Evolutionary conservation across 2,797 vertebrate genomes (phyloP).

Genomic region (Pogoniulus pusillus): DNA sequence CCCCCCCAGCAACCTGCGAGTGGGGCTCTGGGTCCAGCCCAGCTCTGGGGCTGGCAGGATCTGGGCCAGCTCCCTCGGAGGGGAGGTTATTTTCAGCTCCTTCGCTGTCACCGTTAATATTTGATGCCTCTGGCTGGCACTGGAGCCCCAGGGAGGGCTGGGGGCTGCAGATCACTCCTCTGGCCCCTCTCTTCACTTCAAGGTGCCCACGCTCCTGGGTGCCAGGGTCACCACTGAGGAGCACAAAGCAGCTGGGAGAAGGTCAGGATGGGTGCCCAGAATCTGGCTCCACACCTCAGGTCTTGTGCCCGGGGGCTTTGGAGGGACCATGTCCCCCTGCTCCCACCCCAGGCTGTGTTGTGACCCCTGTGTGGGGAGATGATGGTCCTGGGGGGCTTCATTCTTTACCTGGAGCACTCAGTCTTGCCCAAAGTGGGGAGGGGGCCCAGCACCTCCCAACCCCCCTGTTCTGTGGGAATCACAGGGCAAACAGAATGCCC

Average conservation of each 20-base stretch:
- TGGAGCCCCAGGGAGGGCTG: not conserved
- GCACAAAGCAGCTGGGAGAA: accelerated
- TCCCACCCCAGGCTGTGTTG: not conserved
- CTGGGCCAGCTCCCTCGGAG: conserved; percentile 51
- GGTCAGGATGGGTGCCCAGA: not conserved
- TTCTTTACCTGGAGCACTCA: not conserved
- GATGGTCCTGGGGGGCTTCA: not conserved
- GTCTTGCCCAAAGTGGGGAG: not conserved
- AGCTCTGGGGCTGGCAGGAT: not conserved
- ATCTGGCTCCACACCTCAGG: accelerated
- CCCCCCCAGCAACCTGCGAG: not conserved
- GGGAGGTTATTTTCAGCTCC: conserved; percentile 53
- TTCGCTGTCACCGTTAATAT: not conserved
- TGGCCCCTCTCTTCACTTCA: accelerated
- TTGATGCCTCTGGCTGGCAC: not conserved
- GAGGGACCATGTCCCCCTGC: not conserved
- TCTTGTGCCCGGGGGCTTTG: too few species aligned
- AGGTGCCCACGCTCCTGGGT: too few species aligned
- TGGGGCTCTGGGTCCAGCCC: not conserved
- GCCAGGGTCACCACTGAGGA: accelerated
- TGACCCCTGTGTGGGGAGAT: not conserved
- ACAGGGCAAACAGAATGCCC: not conserved
- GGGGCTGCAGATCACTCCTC: not conserved
- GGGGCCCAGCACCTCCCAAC: not conserved
- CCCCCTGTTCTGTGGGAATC: not conserved